Base-by-base conservation (phyloP, 2,113 vertebrate species). In the Ardeotis arabs region DNA sequence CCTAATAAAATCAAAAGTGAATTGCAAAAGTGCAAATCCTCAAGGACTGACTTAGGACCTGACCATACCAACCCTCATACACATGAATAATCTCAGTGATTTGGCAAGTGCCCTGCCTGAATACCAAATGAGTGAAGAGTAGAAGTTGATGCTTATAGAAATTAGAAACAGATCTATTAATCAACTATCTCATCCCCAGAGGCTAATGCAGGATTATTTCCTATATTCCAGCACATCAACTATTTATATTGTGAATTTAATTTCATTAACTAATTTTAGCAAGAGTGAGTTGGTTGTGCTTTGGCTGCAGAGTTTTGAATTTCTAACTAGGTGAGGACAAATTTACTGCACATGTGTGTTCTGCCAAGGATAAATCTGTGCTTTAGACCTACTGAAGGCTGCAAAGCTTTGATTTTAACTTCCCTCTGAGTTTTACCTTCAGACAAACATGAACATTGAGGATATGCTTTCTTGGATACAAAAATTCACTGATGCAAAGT, bases 101-200 rank as follows among this genome's bases (percentile, higher is more conserved):
- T 73, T 4, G 33, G 62, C 35, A 69, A 87, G 78, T 22, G 75
- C 35, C 62, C 74, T 63, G 80, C 67, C 59, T 85, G 94, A 92
- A 87, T 47, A 62, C n/a, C 59, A 76, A 67, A 87, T 62, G 78
- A 89, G 55, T 39, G 59, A 77, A 81, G 73, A 81, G 64, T 44
- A 89, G 90, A 84, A 11, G 12, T 55, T 81, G 92, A 79, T 75
- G 90, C 77, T 94, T 84, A 44, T 3, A 81, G 58, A 94, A 96
- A 96, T 96, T 94, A 93, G 88, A 82, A 88, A 70, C 78, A 94
- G 69, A 96, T 92, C 79, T 89, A 82, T 92, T 96, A 93, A 93
- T 95, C 89, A 96, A 89, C 39, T 56, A 81, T 58, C 69, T 94
- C 80, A 75, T 81, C 88, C 92, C 77, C 69, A 56, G 89, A 94